These are phyloP conservation scores for Indri indri DNA, from an alignment of 2,113 vertebrate species.

Conservation along the genomic window DNA sequence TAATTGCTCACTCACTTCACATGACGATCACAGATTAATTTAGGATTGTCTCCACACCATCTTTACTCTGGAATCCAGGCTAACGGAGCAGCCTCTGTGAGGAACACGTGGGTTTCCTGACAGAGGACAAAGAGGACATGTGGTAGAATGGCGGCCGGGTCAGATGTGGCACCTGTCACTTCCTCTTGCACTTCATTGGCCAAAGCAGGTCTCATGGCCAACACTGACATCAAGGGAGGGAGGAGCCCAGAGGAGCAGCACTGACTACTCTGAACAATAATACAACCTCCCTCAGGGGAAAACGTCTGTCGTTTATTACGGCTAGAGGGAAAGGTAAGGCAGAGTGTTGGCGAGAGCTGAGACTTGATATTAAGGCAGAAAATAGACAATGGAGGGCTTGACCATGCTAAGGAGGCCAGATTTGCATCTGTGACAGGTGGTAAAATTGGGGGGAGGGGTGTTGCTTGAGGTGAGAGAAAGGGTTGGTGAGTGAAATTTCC, in stretches of 20 bases:
- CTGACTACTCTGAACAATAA: neutral
- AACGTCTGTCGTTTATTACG: no score
- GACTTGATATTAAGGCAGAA: neutral
- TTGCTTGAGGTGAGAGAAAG: neutral
- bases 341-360: neutral
- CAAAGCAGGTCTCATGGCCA: neutral
- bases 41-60: neutral
- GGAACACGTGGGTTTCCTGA: neutral
- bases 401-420: neutral
- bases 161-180: neutral
- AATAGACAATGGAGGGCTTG: neutral
- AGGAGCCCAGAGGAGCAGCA: neutral
- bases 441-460: neutral
- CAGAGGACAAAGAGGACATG: neutral
- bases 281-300: no score
- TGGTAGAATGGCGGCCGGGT: fast-evolving
- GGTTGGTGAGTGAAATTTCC: neutral
- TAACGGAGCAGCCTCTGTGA: no score
- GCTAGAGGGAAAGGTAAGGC: no score
- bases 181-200: neutral
- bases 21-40: neutral
- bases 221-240: neutral
- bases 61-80: neutral
- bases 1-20: neutral
- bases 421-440: neutral